Conservation (phyloP, 2,113 vertebrate genomes). For the Hippocampus guttulatus region DNA sequence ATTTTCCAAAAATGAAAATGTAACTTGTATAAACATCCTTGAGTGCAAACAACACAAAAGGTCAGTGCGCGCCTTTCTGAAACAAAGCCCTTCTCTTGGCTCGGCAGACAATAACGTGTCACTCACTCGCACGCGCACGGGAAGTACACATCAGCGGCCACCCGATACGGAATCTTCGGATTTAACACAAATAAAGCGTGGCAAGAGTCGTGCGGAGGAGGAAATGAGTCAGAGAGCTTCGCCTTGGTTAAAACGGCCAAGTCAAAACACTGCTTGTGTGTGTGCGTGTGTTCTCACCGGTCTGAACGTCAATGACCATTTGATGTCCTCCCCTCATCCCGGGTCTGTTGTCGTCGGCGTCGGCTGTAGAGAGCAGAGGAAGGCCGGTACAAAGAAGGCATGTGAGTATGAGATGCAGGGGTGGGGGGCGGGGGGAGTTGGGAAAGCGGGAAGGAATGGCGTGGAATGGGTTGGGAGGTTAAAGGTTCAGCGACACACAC, state of each 20-base stretch:
- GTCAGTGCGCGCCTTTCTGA: neutral
- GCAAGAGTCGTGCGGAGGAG: conserved; percentile 12
- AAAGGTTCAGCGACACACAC: neutral
- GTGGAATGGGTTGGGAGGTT: conserved; percentile 5
- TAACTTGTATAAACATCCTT: conserved; percentile 5
- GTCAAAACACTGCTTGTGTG: conserved; percentile 16
- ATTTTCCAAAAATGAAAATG: neutral
- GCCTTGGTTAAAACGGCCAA: conserved; percentile 3
- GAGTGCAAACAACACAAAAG: neutral
- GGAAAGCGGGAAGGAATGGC: neutral
- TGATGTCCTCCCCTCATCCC: conserved; percentile 99
- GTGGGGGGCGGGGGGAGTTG: neutral
- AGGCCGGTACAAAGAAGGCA: conserved; percentile 15
- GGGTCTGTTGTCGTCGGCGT: conserved; percentile 91
- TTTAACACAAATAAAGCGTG: conserved; percentile 20
- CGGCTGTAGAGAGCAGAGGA: conserved; percentile 69
- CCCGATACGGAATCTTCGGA: conserved; percentile 11
- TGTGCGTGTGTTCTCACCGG: conserved; percentile 75
- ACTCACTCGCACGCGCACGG: conserved; percentile 9
- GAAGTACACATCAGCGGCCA: conserved; percentile 12
- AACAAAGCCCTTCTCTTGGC: conserved; percentile 12
- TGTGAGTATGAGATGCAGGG: conserved; percentile 1
- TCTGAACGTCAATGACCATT: conserved; percentile 99
- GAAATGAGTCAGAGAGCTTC: conserved; percentile 26
- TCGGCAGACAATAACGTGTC: conserved; percentile 27